Evolutionary conservation across 2,797 vertebrate species (phyloP).

Genomic region (Allobates femoralis): DNA sequence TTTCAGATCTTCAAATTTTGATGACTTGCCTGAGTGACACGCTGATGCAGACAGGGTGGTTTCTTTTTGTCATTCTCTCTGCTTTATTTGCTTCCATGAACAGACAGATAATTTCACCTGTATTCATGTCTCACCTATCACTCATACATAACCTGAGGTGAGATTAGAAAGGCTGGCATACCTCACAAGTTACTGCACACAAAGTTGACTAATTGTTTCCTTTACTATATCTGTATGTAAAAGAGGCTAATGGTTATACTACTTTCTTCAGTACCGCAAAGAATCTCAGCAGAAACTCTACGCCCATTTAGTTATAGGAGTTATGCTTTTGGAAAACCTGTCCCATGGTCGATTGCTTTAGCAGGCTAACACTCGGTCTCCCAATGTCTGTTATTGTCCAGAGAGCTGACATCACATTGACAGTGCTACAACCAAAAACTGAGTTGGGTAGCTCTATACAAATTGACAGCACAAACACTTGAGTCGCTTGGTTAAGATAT

Average conservation of each 20-base stretch:
- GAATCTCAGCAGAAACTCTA: background rate
- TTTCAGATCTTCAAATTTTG: background rate
- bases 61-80: background rate
- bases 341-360: no score
- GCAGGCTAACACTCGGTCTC: no score
- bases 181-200: constrained; percentile 36
- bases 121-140: background rate
- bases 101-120: background rate
- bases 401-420: no score
- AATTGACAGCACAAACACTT: no score
- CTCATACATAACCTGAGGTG: constrained; percentile 14
- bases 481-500: no score
- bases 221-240: background rate
- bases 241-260: background rate
- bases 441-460: no score
- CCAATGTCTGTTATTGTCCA: no score
- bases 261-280: background rate
- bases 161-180: constrained; percentile 17
- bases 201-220: constrained; percentile 32
- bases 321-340: no score
- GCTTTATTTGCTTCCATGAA: background rate
- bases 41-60: constrained; percentile 17
- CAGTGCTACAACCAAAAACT: no score
- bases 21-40: background rate
- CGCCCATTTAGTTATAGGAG: no score